Evolutionary conservation across 2,113 vertebrate species (phyloP).

Genomic region (Myiozetetes cayanensis): DNA sequence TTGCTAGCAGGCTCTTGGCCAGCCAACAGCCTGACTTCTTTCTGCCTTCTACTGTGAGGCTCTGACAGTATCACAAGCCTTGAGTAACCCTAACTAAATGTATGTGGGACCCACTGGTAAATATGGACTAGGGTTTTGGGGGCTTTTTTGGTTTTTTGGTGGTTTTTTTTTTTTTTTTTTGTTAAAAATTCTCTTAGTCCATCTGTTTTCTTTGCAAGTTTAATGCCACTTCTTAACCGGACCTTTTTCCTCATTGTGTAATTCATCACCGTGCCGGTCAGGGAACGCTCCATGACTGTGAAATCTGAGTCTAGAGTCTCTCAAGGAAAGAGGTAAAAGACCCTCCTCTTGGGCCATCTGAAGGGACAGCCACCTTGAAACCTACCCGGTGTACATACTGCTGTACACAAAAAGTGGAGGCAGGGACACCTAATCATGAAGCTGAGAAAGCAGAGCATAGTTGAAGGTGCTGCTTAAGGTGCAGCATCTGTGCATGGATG

Average conservation of each 20-base stretch:
- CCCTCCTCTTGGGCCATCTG: not conserved
- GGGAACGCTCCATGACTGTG: conserved; percentile 29
- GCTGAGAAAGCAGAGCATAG: not conserved
- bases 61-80: not conserved
- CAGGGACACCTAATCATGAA: not conserved
- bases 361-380: conserved; percentile 18
- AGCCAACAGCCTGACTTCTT: not conserved
- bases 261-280: not conserved
- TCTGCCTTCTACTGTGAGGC: not conserved
- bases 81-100: not conserved
- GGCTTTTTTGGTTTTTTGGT: not conserved
- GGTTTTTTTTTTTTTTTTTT: not conserved
- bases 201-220: conserved; percentile 17
- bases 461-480: not conserved
- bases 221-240: conserved; percentile 1
- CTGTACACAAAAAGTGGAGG: not conserved
- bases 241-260: conserved; percentile 8
- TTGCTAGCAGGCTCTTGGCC: not conserved
- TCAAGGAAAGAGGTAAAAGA: conserved; percentile 63
- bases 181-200: not conserved
- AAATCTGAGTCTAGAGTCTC: conserved; percentile 45
- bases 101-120: not conserved
- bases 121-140: not conserved
- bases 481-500: not conserved
- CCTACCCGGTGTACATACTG: not conserved